Conservation (phyloP, 2,113 vertebrate species). For the Nothocercus nigrocapillus region DNA sequence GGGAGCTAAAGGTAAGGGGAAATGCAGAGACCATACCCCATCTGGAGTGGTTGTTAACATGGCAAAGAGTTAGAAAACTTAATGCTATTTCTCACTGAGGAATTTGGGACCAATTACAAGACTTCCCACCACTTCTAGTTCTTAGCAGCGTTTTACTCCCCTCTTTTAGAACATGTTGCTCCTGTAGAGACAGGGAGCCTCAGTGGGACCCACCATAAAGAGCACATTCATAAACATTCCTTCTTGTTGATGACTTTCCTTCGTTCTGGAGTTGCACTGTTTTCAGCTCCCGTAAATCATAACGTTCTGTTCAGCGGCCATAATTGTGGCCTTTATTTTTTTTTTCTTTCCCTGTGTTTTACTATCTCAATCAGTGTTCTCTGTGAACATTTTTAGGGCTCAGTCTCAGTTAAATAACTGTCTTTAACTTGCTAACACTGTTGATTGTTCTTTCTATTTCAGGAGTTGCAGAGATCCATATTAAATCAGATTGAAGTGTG, state of each 20-base stretch:
- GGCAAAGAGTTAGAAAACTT: neutral
- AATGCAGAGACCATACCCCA: neutral
- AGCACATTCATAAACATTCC: neutral
- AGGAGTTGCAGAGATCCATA: conserved; percentile 71
- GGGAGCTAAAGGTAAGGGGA: conserved; percentile 71
- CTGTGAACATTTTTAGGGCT: neutral
- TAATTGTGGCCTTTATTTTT: no score
- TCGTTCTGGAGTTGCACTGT: neutral
- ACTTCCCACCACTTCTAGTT: neutral
- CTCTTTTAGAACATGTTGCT: neutral
- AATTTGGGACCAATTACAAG: neutral
- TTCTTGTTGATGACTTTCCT: neutral
- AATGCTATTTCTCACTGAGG: neutral
- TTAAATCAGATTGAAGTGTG: conserved; percentile 82
- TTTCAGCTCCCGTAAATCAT: neutral
- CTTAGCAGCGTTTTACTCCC: neutral
- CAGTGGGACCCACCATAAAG: neutral
- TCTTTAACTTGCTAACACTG: neutral
- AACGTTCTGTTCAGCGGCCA: neutral
- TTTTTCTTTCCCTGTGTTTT: neutral
- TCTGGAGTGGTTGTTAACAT: neutral
- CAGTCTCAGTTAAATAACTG: neutral
- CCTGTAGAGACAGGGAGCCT: neutral
- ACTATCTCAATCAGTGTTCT: neutral
- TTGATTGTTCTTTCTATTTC: conserved; percentile 28